Percentiles rank a stretch among this genome's conserved stretches.
phyloP scores from a whole-genome alignment of 1,140 invertebrate genomes.

The Drosophila albomicans region DNA sequence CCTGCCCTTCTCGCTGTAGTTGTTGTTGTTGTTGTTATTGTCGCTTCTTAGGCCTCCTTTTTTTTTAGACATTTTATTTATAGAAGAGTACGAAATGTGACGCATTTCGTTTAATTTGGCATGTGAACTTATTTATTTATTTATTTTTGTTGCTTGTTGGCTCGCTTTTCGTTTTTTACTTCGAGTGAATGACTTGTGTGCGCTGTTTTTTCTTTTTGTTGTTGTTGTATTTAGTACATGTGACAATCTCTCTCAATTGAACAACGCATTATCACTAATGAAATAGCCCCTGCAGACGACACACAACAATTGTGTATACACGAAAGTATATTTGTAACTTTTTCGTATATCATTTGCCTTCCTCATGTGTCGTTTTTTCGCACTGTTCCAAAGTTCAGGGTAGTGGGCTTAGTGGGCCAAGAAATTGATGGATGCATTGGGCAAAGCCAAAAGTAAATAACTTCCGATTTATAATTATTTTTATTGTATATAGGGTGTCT shows the following conservation, averaged over 20 bases:
- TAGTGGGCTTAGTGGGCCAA: slow-evolving; percentile 41
- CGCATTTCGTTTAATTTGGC: slow-evolving; percentile 62
- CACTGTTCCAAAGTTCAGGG: slow-evolving; percentile 52
- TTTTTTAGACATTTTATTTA: slow-evolving; percentile 58
- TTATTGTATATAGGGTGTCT: slow-evolving; percentile 40
- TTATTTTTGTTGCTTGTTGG: slow-evolving; percentile 31
- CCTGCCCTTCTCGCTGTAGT: slow-evolving; percentile 44
- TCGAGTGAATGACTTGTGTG: slow-evolving; percentile 59
- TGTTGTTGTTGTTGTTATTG: slow-evolving; percentile 18
- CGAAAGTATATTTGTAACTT: not conserved
- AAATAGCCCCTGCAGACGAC: slow-evolving; percentile 1
- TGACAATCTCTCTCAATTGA: slow-evolving; percentile 57
- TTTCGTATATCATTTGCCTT: slow-evolving; percentile 28
- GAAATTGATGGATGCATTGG: slow-evolving; percentile 56
- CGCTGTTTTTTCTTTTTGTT: not conserved
- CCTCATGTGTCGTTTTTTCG: slow-evolving; percentile 47
- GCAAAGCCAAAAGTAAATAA: slow-evolving; percentile 57
- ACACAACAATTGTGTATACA: not conserved
- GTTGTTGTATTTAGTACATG: slow-evolving; percentile 50
- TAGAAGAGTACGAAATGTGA: slow-evolving; percentile 57
- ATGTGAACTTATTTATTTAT: slow-evolving; percentile 53
- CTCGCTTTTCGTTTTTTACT: slow-evolving; percentile 24
- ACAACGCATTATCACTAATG: slow-evolving; percentile 30
- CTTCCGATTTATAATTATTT: slow-evolving; percentile 58
- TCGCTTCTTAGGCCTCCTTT: slow-evolving; percentile 28